Evolutionary conservation across 2,797 vertebrate species (phyloP).

Genomic region (Sylvilagus floridanus): DNA sequence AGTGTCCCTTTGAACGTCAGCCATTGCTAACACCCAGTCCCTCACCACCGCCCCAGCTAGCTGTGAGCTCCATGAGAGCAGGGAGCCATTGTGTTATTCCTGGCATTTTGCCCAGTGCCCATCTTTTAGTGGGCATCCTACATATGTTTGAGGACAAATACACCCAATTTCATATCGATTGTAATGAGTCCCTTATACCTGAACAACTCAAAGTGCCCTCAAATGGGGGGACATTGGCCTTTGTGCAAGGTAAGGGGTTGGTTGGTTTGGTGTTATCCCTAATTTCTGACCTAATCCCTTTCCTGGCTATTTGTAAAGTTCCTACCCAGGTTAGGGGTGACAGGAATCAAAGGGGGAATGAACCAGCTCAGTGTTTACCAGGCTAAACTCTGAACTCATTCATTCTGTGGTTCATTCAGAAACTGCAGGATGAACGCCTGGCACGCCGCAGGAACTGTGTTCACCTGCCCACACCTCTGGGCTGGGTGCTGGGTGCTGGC

Average conservation of each 20-base stretch:
- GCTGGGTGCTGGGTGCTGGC: background rate
- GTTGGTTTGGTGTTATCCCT: background rate
- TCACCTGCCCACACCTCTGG: background rate
- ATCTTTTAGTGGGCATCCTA: background rate
- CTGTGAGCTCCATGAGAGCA: background rate
- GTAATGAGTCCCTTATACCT: background rate
- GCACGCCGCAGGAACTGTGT: background rate
- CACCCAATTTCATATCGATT: background rate
- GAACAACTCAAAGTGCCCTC: background rate
- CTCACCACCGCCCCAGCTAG: too few relatives aligned
- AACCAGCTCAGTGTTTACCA: background rate
- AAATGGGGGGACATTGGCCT: background rate
- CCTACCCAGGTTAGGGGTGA: background rate
- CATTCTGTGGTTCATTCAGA: constrained; percentile 32
- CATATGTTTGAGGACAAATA: background rate
- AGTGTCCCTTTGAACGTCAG: background rate
- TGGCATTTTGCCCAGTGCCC: background rate
- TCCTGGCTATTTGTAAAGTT: background rate
- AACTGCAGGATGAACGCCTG: background rate
- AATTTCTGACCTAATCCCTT: background rate
- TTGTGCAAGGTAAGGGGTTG: background rate
- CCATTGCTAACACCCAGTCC: rapidly evolving
- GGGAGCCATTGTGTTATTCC: background rate
- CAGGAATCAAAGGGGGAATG: background rate
- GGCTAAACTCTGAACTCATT: background rate